These are phyloP conservation scores for Eleginops maclovinus DNA, from an alignment of 2,113 vertebrate species.

Conservation along the genomic window DNA sequence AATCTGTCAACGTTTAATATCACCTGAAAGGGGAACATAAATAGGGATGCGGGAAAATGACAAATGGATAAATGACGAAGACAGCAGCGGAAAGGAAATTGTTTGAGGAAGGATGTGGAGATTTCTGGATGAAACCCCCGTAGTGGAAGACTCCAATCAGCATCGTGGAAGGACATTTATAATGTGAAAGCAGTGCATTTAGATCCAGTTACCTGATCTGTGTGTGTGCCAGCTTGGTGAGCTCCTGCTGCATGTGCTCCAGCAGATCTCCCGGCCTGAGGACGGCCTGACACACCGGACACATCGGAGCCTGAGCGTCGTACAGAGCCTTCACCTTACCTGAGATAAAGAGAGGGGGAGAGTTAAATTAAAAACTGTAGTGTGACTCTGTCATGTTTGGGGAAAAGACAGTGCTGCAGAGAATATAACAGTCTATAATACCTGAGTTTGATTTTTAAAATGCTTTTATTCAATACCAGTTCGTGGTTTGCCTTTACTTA, in stretches of 20 bases:
- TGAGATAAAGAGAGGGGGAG: constrained; percentile 25
- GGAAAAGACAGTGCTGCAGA: too few species aligned
- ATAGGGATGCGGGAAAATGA: constrained; percentile 26
- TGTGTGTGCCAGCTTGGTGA: constrained; percentile 91
- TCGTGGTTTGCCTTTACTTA: too few species aligned
- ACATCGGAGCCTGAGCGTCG: constrained; percentile 92
- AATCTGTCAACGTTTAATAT: constrained; percentile 61
- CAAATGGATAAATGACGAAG: constrained; percentile 14
- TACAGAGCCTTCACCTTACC: constrained; percentile 84
- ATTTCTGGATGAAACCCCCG: neutral
- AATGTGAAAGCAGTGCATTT: neutral
- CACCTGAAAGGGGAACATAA: constrained; percentile 34
- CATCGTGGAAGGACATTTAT: neutral
- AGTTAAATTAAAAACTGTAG: too few species aligned
- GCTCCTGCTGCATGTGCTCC: constrained; percentile 96
- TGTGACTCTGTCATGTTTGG: too few species aligned
- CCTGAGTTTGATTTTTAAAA: too few species aligned
- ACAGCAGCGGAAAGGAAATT: constrained; percentile 1
- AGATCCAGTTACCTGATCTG: constrained; percentile 88
- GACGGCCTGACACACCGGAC: constrained; percentile 93
- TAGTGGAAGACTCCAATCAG: too few species aligned
- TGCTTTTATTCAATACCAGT: too few species aligned
- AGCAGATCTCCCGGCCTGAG: constrained; percentile 93
- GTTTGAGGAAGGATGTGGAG: neutral
- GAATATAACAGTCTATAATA: too few species aligned